Conservation (phyloP, 2,888 invertebrate species). For the Arrhopalites spinosus region DNA sequence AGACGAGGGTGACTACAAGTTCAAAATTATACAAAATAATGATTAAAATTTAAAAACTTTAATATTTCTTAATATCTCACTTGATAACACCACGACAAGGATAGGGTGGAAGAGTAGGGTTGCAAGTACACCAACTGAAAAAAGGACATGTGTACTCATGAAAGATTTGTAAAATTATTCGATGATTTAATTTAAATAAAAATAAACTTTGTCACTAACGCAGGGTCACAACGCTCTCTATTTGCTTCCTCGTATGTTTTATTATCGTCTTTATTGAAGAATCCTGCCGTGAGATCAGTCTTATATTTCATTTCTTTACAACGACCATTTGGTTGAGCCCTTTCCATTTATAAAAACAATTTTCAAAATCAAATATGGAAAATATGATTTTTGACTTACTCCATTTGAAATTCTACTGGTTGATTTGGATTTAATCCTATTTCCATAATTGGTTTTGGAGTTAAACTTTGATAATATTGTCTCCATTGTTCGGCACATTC, state of each 20-base stretch:
- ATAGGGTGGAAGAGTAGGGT: slow-evolving; percentile 42
- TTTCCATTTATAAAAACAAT: background rate
- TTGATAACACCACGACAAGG: slow-evolving; percentile 50
- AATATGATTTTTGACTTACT: too few species aligned
- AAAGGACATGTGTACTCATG: too few species aligned
- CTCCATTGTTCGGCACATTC: slow-evolving; percentile 12
- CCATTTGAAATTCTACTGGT: slow-evolving; percentile 5
- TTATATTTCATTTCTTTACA: slow-evolving; percentile 41
- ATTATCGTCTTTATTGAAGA: slow-evolving; percentile 52
- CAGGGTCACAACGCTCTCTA: slow-evolving; percentile 45
- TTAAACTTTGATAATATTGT: slow-evolving; percentile 6
- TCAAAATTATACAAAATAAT: background rate
- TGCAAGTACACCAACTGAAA: slow-evolving; percentile 19
- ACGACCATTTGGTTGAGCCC: background rate
- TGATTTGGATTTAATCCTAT: background rate
- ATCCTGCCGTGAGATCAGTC: slow-evolving; percentile 48
- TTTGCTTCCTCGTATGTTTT: slow-evolving; percentile 40
- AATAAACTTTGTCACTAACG: too few species aligned
- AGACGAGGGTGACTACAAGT: slow-evolving; percentile 35
- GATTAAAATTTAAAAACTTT: background rate
- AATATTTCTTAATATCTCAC: slow-evolving; percentile 3
- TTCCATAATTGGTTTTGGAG: background rate
- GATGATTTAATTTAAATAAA: too few species aligned
- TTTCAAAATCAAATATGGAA: too few species aligned
- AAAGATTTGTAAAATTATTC: too few species aligned